Evolutionary conservation across 2,113 vertebrate genomes (phyloP), one percentile per base, ranked within the genome.

Genomic region (Elanoides forficatus): DNA sequence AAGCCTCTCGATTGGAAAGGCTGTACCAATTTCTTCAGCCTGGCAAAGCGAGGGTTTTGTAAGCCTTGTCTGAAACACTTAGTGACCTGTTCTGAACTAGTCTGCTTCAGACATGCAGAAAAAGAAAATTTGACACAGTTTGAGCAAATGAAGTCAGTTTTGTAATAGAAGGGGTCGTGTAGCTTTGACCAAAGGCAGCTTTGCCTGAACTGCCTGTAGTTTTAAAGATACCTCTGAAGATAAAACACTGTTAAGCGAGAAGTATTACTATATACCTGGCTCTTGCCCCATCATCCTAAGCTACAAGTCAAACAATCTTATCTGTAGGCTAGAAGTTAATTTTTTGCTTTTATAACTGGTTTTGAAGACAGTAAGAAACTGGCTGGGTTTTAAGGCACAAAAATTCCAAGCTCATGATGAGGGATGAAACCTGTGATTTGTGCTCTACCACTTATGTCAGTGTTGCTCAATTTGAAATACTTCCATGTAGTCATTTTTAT

Each of bases 1-100:
- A 26, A 59, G 47, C 6, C 18, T 72, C 48, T 23, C 1, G 0
- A 0, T 62, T 62, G 50, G 38, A 30, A 63, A 21, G 38, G 38
- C 59, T 58, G 72, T 8, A 48, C 43, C 48, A 15, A 10, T 30
- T 56, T 3, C 0, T 73, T 34, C 1, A 60, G 11, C 40, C 36
- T 86, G 62, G 45, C 20, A 63, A 5, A 32, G 7, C 1, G 14
- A 55, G 48, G 27, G 29, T 2, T 52, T 40, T 30, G n/a, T 15
- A 68, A 78, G 32, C 19, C 47, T 81, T 16, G 3, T 27, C 2
- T 70, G 56, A 32, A 79, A 79, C 15, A 7, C 38, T 79, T 42
- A 15, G 56, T 14, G 25, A 47, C 65, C 68, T 63, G 68, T 11
- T 62, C 76, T 78, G 75, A 59, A 21, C 58, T 67, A 30, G 8